phyloP scores from a whole-genome alignment of 2,113 vertebrate genomes.

The Thryonomys swinderianus region DNA sequence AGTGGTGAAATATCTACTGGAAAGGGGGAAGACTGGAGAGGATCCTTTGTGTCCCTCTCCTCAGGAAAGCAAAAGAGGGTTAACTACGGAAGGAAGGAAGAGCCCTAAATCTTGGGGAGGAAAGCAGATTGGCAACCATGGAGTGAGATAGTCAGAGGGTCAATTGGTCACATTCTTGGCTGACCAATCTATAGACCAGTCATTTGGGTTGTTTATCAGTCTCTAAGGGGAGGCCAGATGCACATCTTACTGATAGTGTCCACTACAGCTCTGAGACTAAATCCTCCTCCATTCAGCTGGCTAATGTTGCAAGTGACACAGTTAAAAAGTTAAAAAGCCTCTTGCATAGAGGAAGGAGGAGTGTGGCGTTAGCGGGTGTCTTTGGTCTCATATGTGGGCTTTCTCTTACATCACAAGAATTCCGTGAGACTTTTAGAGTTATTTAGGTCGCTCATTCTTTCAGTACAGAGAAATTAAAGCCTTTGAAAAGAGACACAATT shows the following conservation, averaged over 20 bases:
- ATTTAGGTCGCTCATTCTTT: not conserved
- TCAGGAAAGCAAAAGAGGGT: not conserved
- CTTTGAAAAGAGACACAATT: not conserved
- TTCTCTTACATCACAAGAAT: not conserved
- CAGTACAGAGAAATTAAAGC: not conserved
- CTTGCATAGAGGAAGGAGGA: not conserved
- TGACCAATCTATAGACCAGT: not conserved
- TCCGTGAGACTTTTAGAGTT: not conserved
- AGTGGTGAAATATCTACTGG: not conserved
- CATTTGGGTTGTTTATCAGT: not conserved
- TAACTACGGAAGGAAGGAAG: not conserved
- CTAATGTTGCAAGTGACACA: not conserved
- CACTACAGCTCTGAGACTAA: not conserved
- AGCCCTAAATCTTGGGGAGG: not conserved
- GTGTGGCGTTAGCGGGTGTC: not conserved
- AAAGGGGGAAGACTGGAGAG: not conserved
- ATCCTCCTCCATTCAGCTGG: not conserved
- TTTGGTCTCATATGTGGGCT: not conserved
- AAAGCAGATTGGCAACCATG: not conserved
- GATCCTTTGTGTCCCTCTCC: not conserved
- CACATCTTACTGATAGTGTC: not conserved
- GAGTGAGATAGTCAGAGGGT: accelerated
- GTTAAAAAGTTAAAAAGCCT: too few species aligned
- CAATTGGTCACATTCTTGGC: not conserved
- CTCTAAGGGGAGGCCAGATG: not conserved